Evolutionary conservation across 2,113 vertebrate species (phyloP), one percentile per base, ranked within the genome.

Genomic region (Osmerus eperlanus): DNA sequence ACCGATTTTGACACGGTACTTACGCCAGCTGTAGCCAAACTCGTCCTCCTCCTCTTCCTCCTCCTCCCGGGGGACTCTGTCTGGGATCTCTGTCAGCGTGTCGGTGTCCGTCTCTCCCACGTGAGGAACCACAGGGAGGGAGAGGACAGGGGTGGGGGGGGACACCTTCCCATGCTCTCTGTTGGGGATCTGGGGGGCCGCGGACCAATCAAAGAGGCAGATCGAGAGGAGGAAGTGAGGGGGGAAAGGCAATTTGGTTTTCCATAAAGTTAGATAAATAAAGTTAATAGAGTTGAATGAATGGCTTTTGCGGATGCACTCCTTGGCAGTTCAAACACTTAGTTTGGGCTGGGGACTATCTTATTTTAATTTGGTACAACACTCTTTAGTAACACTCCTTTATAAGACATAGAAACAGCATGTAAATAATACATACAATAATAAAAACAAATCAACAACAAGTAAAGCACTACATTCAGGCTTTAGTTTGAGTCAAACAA

Each of bases 11-110:
- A 47, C 7, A 0, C 41, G 12, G 41, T 78, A 96, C 96, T 94
- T 92, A 99, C 97, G 94, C 95, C 97, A 98, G 84, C 88, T 98
- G 87, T 95, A 97, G 77, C 95, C 94, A 6, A 96, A 97, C 84
- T 98, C 96, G 82, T 97, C 97, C 78, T 93, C 93, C 66, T 73
- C 19, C 55, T 92, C 90, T 73, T 92, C 91, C 54, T 74, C 75
- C 3, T 66, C 56, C 29, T 83, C 85, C 7, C 63, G 59, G 41
- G 59, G 36, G 18, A 75, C 28, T 60, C 73, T 74, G 75, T 83
- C 89, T 21, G 85, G 89, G 67, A 77, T 84, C 77, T 90, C 83
- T 55, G 71, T 79, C 84, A 92, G 82, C 67, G 87, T 64, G 87
- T 91, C 85, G 69, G 92, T 80, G 79, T 93, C 91, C 0, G 90